Evolutionary conservation across 2,888 invertebrate species (phyloP), one percentile per base, ranked within the genome.

Genomic region (Drosophila demipolita): DNA sequence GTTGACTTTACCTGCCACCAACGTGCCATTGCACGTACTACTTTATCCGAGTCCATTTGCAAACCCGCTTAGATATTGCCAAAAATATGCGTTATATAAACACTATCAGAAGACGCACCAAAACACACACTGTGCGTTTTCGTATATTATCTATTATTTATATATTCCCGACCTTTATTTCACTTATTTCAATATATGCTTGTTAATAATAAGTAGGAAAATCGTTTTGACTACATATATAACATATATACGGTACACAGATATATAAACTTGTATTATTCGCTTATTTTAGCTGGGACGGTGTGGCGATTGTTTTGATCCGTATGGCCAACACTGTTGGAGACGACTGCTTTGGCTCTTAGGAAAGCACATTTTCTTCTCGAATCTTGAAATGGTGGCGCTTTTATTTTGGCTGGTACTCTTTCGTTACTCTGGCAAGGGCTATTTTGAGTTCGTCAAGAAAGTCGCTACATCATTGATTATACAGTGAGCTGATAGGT

Each of bases 1-100:
- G n/a, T 17, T n/a, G 23, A 32, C 71, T 78, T 92, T 93, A 93
- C 93, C 93, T 93, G 93, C 93, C 93, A 93, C 93, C 93, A 93
- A 60, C 93, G 93, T 61, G 93, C 93, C 93, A 93, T 93, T 36
- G 93, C 93, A 72, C 91, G 90, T 33, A 93, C 92, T 61, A 93
- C 93, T 87, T 93, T 93, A 53, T 93, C 93, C 35, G 93, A 91
- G 87, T 93, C 93, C 93, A 93, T 92, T 38, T 54, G 50, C 23
- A 45, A 54, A 45, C 17, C 68, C 66, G 67, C 15, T 50, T 36
- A 52, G 38, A 45, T 33, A 20, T 59, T 57, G 33, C 40, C 40
- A 67, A 26, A 38, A 38, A 35, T 38, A 59, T 42, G 40, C 53
- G 67, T 91, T 91, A 90, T 91, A 82, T 91, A 90, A 91, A 72